Evolutionary conservation across 2,797 vertebrate genomes (phyloP), one percentile per base, ranked within the genome.

Genomic region (Acropternis orthonyx): DNA sequence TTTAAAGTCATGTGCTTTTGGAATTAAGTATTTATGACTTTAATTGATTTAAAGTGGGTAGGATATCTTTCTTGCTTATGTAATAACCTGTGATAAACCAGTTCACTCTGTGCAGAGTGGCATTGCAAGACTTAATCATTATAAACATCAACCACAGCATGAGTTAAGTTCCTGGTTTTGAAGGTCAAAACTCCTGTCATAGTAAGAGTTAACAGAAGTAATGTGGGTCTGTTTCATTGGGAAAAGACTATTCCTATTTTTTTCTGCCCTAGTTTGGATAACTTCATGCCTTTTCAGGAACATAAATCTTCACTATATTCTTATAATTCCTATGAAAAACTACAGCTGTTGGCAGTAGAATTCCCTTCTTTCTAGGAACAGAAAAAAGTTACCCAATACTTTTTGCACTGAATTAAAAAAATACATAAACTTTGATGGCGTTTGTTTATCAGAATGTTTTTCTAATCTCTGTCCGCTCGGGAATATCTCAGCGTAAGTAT

Each of bases 301-400:
- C 65, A 85, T 95, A 95, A 97, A 94, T 96, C 93, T 97, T 98
- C 91, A 94, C 68, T 95, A 46, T 43, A 97, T 92, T 93, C 81
- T 97, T 98, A 97, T 91, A 96, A 95, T 95, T 95, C 95, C 90
- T 95, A 87, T 46, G 74, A 97, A 97, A 97, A 96, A 79, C 95
- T 97, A 82, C 96, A 97, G 97, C 92, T 97, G 96, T 97, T 98
- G 97, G 97, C 97, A 97, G 77, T 85, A 96, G 95, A 96, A 91
- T 95, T 89, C 82, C 61, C 81, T 93, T 97, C 97, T 97, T 98
- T 98, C 97, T 98, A 98, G 97, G 98, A 98, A 98, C 48, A 93
- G 93, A 77, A 89, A 92, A 78, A 59, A 88, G 87, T 93, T 97
- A 88, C 86, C 52, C 94, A 94, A 68, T 91, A 59, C 82, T 79